Evolutionary conservation across 2,888 invertebrate species (phyloP), one percentile per base, ranked within the genome.

Genomic region (Leptopilina drosophilae): DNA sequence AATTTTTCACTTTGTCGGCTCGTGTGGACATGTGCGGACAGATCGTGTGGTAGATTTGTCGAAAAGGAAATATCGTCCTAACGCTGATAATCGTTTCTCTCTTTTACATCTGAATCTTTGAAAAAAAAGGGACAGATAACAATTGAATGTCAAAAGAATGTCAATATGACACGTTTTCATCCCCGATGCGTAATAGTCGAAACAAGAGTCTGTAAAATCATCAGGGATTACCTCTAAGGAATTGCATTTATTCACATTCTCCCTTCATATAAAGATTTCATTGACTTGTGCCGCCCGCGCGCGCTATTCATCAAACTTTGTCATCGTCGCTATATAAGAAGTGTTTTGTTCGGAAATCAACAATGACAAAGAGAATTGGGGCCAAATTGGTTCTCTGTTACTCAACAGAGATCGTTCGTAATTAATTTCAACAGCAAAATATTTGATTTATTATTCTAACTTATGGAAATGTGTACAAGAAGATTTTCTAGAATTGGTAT

Each of bases 31-130:
- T 91, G 91, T 90, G 91, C 90, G 88, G 87, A 91, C 91, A 91
- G 91, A 91, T 87, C 91, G 82, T 81, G 84, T 87, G 89, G 88
- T 89, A 91, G 91, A 91, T 91, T 91, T 91, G 88, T 86, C 89
- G 86, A 83, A 82, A 20, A 79, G 86, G 85, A 82, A 84, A 86
- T 87, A 85, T 20, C 20, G 1, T 20, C 1, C 20, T 86, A 20
- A 53, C 14, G 53, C 53, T 33, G 73, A 73, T 73, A 73, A 73
- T 73, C 53, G 42, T 42, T 42, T 20, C 20, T 20, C 53, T 73
- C 33, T 62, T n/a, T 26, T 33, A 14, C 26, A 33, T 56, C 56
- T 56, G 14, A 73, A 49, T n/a, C 53, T 56, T 1, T 20, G 20
- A 20, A 20, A 20, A 8, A 73, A 49, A 73, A 26, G 9, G 26